Conservation (phyloP, 2,888 invertebrate species). For the Stenodema calcarata region DNA sequence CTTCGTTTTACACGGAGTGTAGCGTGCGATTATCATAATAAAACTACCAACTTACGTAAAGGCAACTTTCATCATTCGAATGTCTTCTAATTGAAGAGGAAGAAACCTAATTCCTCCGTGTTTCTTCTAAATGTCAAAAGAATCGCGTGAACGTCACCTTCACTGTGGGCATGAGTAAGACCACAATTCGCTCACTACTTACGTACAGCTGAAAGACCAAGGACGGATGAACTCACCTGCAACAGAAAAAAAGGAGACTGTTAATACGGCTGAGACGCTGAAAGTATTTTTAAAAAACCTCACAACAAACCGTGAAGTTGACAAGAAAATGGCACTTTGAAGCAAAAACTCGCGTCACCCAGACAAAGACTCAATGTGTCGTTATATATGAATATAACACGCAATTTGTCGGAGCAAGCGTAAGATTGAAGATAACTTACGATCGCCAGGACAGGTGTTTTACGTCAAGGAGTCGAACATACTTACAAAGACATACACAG, state of each 20-base stretch:
- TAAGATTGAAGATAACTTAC: too few relatives aligned
- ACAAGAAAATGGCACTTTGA: neutral
- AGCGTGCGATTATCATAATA: too few relatives aligned
- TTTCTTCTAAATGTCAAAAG: neutral
- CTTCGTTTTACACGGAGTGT: too few relatives aligned
- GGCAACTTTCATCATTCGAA: too few relatives aligned
- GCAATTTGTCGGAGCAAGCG: neutral
- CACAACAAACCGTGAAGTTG: neutral
- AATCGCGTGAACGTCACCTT: neutral
- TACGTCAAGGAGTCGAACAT: too few relatives aligned
- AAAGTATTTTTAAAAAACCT: neutral
- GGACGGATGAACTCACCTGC: slow-evolving; percentile 7
- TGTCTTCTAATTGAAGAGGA: too few relatives aligned
- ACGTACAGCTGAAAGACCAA: slow-evolving; percentile 4
- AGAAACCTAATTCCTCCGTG: neutral
- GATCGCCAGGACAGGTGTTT: too few relatives aligned
- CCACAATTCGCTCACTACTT: neutral
- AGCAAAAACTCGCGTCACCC: neutral
- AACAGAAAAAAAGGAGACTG: neutral
- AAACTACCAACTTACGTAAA: too few relatives aligned
- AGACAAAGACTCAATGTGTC: neutral
- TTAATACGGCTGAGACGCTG: neutral
- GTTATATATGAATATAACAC: neutral
- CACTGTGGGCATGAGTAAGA: neutral
- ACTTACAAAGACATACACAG: too few relatives aligned